Conservation (phyloP, 2,888 invertebrate species). For the Cephonodes hylas region DNA sequence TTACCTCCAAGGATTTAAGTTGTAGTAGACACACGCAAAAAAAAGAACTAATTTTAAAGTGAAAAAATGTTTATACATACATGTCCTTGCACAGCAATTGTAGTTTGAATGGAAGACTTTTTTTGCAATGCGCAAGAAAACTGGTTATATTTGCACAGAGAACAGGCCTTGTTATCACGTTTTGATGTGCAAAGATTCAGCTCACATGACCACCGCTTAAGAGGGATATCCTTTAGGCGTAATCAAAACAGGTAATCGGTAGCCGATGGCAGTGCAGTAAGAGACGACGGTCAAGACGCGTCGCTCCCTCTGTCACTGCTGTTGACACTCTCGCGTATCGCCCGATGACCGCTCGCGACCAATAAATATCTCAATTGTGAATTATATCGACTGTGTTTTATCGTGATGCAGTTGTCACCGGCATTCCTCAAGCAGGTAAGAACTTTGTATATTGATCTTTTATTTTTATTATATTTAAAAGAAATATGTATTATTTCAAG, state of each 20-base stretch:
- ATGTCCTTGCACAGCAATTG: neutral
- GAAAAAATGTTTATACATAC: no score
- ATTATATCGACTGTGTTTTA: constrained; percentile 4
- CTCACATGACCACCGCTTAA: constrained; percentile 42
- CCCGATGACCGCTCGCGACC: neutral
- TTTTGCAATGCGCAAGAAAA: neutral
- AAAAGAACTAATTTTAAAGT: no score
- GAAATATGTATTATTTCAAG: neutral
- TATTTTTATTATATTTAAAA: neutral
- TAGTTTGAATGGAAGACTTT: neutral
- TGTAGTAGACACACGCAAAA: no score
- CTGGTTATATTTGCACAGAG: no score
- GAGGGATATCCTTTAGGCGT: constrained; percentile 27
- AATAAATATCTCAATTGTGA: constrained; percentile 4
- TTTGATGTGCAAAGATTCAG: constrained; percentile 22
- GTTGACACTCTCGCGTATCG: neutral
- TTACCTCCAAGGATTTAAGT: no score
- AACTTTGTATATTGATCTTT: neutral
- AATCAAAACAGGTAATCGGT: constrained; percentile 40
- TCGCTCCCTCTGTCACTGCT: neutral
- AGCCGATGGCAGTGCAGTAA: constrained; percentile 39
- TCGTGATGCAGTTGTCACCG: constrained; percentile 43
- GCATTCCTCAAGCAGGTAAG: constrained; percentile 65
- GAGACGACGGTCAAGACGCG: constrained; percentile 31
- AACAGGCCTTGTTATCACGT: neutral